phyloP scores from a whole-genome alignment of 2,113 vertebrate species.

The Lophotis ruficrista region DNA sequence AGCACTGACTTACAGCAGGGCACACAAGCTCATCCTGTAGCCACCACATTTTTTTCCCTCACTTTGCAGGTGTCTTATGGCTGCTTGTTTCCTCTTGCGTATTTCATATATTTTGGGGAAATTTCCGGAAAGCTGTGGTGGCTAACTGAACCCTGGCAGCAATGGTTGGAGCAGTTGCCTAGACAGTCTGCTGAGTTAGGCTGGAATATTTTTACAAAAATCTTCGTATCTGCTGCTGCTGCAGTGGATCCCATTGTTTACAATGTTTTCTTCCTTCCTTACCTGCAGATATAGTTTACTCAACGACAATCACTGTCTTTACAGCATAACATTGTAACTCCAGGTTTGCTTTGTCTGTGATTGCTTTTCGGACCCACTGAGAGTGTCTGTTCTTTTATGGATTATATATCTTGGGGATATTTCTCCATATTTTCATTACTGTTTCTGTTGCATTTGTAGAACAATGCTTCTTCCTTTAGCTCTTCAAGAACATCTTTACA shows the following conservation, averaged over 20 bases:
- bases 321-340: not conserved
- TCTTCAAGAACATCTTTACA: conserved; percentile 11
- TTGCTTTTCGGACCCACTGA: not conserved
- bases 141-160: not conserved
- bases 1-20: not conserved
- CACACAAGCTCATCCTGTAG: not conserved
- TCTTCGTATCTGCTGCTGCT: not conserved
- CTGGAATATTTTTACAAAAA: not conserved
- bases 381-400: conserved; percentile 12
- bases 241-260: not conserved
- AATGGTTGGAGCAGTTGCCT: not conserved
- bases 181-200: not conserved
- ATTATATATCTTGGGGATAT: not conserved
- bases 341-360: not conserved
- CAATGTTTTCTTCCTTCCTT: not conserved
- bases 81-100: not conserved
- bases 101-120: not conserved
- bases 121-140: not conserved
- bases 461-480: not conserved
- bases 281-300: not conserved
- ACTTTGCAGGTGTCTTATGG: not conserved
- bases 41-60: not conserved
- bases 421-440: conserved; percentile 22
- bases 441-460: not conserved
- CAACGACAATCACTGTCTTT: not conserved